phyloP scores from a whole-genome alignment of 2,113 vertebrate species.

The Ciconia boyciana region DNA sequence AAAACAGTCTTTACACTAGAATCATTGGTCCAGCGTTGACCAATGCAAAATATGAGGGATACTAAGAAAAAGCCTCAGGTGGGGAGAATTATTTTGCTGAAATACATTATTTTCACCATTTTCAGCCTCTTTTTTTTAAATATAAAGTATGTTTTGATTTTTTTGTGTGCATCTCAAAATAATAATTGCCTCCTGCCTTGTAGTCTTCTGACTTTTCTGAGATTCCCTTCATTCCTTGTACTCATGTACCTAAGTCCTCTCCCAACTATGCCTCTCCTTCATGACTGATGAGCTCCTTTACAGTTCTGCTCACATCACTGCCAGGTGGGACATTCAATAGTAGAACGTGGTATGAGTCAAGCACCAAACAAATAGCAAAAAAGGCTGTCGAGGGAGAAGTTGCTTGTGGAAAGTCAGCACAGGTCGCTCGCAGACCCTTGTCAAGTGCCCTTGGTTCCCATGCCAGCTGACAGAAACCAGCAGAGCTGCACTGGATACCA shows the following conservation, averaged over 20 bases:
- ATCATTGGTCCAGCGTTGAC: not conserved
- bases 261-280: not conserved
- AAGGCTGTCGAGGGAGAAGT: not conserved
- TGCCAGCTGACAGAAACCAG: not conserved
- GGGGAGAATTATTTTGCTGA: not conserved
- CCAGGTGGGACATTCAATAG: not conserved
- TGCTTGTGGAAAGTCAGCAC: not conserved
- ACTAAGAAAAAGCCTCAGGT: not conserved
- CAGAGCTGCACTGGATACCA: not conserved
- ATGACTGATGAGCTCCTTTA: not conserved
- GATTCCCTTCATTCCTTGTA: not conserved
- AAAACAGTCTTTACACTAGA: not conserved
- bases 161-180: not conserved
- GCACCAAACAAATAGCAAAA: not conserved
- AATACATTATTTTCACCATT: not conserved
- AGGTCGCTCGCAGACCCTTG: accelerated
- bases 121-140: not conserved
- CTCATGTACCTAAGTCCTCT: not conserved
- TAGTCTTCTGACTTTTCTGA: not conserved
- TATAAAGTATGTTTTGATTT: not conserved
- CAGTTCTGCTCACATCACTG: not conserved
- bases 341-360: not conserved
- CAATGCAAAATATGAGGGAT: not conserved
- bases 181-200: not conserved
- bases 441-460: not conserved